Conservation (phyloP, 2,888 invertebrate genomes). For the Theodoxus fluviatilis region DNA sequence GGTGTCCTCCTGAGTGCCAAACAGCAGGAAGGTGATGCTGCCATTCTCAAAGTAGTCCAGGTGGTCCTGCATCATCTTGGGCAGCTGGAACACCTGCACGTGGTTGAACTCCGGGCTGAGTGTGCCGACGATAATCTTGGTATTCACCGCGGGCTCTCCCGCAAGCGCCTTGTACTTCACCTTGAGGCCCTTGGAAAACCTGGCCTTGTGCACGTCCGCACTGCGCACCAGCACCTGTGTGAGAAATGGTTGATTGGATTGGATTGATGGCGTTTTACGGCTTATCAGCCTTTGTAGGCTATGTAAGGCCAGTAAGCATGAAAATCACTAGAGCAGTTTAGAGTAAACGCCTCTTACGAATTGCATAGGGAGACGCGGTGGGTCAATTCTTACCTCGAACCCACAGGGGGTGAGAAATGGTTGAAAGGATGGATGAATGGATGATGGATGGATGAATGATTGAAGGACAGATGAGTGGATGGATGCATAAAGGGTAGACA, state of each 20-base stretch:
- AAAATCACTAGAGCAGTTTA: not conserved
- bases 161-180: slow-evolving; percentile 50
- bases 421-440: too few relatives aligned
- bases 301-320: not conserved
- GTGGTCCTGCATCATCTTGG: slow-evolving; percentile 57
- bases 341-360: too few relatives aligned
- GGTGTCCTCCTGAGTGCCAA: slow-evolving; percentile 63
- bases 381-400: too few relatives aligned
- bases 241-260: too few relatives aligned
- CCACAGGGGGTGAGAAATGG: too few relatives aligned
- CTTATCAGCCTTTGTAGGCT: not conserved
- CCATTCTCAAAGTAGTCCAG: slow-evolving; percentile 63
- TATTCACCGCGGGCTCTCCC: slow-evolving; percentile 52
- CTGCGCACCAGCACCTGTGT: slow-evolving; percentile 52
- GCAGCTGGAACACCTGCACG: slow-evolving; percentile 47
- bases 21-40: slow-evolving; percentile 62
- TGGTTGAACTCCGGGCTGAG: slow-evolving; percentile 60
- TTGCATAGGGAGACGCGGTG: too few relatives aligned
- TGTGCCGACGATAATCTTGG: slow-evolving; percentile 53
- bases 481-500: too few relatives aligned
- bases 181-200: slow-evolving; percentile 60
- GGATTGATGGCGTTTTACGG: not conserved
- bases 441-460: too few relatives aligned
- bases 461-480: too few relatives aligned
- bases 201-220: slow-evolving; percentile 57